Evolutionary conservation across 1,140 invertebrate genomes (phyloP), one percentile per base, ranked within the genome.

Genomic region (Drosophila busckii): DNA sequence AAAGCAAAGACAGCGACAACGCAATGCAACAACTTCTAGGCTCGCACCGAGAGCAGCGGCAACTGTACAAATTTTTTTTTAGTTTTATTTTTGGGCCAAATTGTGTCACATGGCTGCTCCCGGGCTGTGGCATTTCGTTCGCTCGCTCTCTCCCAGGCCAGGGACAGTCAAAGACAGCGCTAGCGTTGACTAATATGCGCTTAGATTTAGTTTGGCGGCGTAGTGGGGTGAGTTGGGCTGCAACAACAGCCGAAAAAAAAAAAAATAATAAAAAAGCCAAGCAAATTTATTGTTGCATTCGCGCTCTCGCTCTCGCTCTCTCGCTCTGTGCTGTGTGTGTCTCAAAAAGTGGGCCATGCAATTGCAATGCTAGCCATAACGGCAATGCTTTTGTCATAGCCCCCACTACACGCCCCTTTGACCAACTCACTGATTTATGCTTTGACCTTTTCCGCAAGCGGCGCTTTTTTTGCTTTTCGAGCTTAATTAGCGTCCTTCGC

Each of bases 371-470:
- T 54, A 50, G 38, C 23, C 15, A 32, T 49, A 49, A 49, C 20
- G 26, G 20, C 29, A 32, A 45, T 32, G 25, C 25, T 15, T 31
- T 19, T 8, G 15, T 15, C n/a, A 7, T 35, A 4, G 2, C 37
- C 9, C 8, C 29, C 2, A n/a, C 10, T 2, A 6, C 15, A 1
- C 5, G 7, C 15, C 25, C 4, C 16, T 2, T 48, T 49, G 38
- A 34, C 34, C 8, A 34, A 22, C 26, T 13, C 22, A 41, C 50
- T 80, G 69, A 80, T 80, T 80, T 80, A 80, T 80, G 75, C 69
- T 80, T 80, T 80, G 75, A 80, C 73, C 73, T 76, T 76, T 76
- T 78, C 71, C 71, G 71, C 71, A 73, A 64, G 63, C 73, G 63
- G 67, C 52, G 49, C 32, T 78, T 67, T 71, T 53, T 50, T 29